These are phyloP conservation scores for Gouania willdenowi DNA, from an alignment of 2,797 vertebrate genomes.

Conservation along the genomic window DNA sequence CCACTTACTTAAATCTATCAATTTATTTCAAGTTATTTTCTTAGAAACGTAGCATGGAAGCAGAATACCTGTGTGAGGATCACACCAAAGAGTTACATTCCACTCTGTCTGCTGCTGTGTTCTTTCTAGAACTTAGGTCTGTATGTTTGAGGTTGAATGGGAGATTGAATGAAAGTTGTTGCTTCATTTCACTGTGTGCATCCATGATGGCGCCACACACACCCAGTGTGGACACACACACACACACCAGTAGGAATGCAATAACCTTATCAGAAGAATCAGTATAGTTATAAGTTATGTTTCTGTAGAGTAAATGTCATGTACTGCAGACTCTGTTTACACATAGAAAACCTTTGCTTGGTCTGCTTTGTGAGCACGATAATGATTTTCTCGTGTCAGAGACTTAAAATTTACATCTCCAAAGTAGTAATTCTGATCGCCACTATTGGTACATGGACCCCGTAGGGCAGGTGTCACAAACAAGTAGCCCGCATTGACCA, in stretches of 20 bases:
- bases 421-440: no score
- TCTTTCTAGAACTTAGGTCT: neutral
- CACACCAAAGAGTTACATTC: constrained; percentile 20
- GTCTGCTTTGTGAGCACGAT: no score
- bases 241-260: constrained; percentile 37
- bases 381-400: no score
- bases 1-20: neutral
- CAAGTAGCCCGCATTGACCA: no score
- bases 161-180: constrained; percentile 22
- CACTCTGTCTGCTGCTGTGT: constrained; percentile 2
- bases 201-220: constrained; percentile 46
- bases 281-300: no score
- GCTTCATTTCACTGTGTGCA: constrained; percentile 49
- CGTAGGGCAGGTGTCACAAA: no score
- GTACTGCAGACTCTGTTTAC: neutral
- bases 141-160: constrained; percentile 12
- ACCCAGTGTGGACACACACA: constrained; percentile 54
- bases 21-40: neutral
- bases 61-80: constrained; percentile 9
- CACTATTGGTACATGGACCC: no score
- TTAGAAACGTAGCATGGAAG: neutral
- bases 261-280: constrained; percentile 53
- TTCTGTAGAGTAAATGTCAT: neutral
- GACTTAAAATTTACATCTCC: no score
- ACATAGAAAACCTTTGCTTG: neutral